Conservation (phyloP, 2,888 invertebrate genomes). For the Suillia variegata region DNA sequence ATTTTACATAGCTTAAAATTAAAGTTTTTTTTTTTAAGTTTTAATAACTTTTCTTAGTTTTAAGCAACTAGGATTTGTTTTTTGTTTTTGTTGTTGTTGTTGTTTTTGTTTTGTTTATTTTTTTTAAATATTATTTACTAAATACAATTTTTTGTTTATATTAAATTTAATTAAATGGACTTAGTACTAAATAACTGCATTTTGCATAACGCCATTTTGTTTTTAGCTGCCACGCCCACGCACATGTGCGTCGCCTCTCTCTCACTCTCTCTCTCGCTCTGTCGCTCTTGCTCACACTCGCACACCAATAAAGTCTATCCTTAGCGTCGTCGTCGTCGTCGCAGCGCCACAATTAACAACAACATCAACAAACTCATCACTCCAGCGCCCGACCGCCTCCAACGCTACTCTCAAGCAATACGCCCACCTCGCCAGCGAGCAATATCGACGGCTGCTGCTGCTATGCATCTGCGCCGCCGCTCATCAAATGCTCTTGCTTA, state of each 20-base stretch:
- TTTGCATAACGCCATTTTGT: conserved; percentile 26
- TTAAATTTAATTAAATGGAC: conserved; percentile 25
- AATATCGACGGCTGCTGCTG: conserved; percentile 51
- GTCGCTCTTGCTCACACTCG: conserved; percentile 13
- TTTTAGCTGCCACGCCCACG: conserved; percentile 6
- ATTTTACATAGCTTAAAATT: background rate
- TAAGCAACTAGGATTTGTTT: too few relatives aligned
- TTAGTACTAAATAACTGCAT: conserved; percentile 52
- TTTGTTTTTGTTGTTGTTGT: too few relatives aligned
- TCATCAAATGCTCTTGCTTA: conserved; percentile 48
- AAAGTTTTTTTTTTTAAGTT: background rate
- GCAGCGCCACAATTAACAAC: conserved; percentile 17
- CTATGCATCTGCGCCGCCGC: conserved; percentile 49
- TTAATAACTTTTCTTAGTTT: conserved; percentile 3
- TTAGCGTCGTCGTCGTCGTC: too few relatives aligned
- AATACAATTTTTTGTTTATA: conserved; percentile 10
- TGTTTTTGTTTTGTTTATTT: background rate
- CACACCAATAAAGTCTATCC: conserved; percentile 6
- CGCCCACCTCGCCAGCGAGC: conserved; percentile 19
- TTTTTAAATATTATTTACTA: conserved; percentile 5
- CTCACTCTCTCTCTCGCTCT: too few relatives aligned
- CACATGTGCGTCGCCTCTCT: too few relatives aligned
- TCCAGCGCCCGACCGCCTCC: conserved; percentile 31
- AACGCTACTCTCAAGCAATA: too few relatives aligned
- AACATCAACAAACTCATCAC: conserved; percentile 26